Conservation (phyloP, 2,113 vertebrate genomes). For the Formicarius rufipectus region DNA sequence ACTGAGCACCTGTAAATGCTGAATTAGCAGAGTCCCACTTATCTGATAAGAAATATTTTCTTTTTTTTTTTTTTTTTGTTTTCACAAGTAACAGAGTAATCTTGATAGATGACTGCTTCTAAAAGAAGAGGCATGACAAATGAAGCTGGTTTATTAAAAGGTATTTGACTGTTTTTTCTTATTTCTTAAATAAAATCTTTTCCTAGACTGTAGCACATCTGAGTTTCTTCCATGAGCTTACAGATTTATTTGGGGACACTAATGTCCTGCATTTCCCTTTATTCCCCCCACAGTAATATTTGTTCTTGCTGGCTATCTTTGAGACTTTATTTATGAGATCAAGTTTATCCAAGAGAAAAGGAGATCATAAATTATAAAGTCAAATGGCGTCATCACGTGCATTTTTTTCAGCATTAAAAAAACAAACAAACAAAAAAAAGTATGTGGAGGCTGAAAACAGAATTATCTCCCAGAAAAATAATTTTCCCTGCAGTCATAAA, state of each 20-base stretch:
- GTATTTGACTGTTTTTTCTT: not conserved
- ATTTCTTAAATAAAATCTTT: not conserved
- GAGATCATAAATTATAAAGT: not conserved
- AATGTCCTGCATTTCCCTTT: not conserved
- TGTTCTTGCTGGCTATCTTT: not conserved
- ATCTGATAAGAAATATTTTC: not conserved
- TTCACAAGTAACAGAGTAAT: not conserved
- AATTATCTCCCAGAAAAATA: not conserved
- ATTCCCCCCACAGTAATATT: accelerated
- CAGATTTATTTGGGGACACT: not conserved
- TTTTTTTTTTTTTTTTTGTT: not conserved
- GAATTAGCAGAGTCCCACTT: not conserved
- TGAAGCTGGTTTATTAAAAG: not conserved
- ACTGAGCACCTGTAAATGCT: not conserved
- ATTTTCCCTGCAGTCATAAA: not conserved
- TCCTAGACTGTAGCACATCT: accelerated
- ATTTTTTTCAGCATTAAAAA: not conserved
- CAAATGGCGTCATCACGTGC: accelerated
- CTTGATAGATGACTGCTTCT: not conserved
- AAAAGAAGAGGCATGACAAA: not conserved
- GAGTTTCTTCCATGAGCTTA: not conserved
- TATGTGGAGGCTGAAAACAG: not conserved
- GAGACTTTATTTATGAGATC: not conserved
- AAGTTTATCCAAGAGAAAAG: not conserved
- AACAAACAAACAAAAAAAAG: not conserved